phyloP scores from a whole-genome alignment of 2,888 invertebrate species.

The Smittia sp. region DNA sequence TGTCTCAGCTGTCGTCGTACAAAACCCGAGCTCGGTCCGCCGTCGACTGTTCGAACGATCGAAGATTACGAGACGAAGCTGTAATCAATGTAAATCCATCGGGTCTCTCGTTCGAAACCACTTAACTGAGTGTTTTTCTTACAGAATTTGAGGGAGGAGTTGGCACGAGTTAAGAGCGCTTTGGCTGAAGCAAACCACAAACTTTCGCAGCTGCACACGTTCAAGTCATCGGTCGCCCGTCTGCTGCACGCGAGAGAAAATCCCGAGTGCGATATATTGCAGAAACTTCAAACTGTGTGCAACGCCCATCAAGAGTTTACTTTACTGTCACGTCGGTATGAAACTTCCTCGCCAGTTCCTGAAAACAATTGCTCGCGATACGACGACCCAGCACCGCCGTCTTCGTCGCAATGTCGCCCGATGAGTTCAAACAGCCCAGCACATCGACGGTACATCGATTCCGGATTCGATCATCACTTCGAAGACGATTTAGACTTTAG shows the following conservation, averaged over 20 bases:
- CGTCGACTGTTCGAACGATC: constrained; percentile 51
- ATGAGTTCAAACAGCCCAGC: constrained; percentile 46
- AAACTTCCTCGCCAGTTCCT: constrained; percentile 53
- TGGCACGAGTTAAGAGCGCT: constrained; percentile 70
- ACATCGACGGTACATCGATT: constrained; percentile 39
- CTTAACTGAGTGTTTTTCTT: constrained; percentile 33
- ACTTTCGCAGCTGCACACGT: constrained; percentile 74
- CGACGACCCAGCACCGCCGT: constrained; percentile 50
- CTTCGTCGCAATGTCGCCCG: constrained; percentile 48
- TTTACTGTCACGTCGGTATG: constrained; percentile 72
- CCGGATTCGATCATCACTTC: constrained; percentile 45
- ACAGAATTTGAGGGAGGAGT: constrained; percentile 69
- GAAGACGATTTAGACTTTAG: constrained; percentile 50
- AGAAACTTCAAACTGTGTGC: constrained; percentile 76
- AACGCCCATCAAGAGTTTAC: constrained; percentile 87
- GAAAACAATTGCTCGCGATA: constrained; percentile 51
- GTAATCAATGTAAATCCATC: constrained; percentile 56
- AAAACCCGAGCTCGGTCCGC: constrained; percentile 51
- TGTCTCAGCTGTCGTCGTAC: constrained; percentile 48
- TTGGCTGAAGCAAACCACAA: constrained; percentile 71
- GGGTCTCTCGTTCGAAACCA: constrained; percentile 49
- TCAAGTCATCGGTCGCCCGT: constrained; percentile 71
- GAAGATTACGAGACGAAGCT: constrained; percentile 52
- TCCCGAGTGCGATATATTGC: constrained; percentile 73
- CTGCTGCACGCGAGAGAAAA: constrained; percentile 70